Base-by-base conservation (phyloP, 2,888 invertebrate genomes). In the Selenia dentaria region DNA sequence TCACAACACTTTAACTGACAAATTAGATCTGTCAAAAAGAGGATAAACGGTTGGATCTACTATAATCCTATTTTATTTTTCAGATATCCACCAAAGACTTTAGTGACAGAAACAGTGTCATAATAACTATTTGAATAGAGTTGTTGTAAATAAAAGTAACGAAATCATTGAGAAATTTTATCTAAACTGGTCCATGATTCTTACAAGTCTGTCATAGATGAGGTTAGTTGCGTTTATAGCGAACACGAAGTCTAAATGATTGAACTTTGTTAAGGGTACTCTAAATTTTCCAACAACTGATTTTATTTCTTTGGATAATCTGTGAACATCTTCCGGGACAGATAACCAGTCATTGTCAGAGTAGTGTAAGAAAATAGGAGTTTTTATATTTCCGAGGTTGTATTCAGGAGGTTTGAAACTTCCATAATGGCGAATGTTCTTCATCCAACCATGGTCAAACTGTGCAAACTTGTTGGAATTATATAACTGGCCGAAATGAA, bases 181-280 rank as follows among this genome's bases (percentile, higher is more conserved):
- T 49, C 70, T 67, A 55, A 85, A 91, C 39, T 71, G 72, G 6
- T 59, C 58, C 85, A 92, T 87, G 31, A 92, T 84, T 25, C 82
- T 85, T 3, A 92, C 33, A 60, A 89, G 57, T 52, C 91, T 71
- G 58, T 92, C 65, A 61, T 95, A 94, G 0, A 95, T 77, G 26
- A 94, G 74, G 33, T 76, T 83, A 12, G 92, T 90, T 0, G 92
- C 93, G 62, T 93, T 86, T 34, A 83, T 92, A 2, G 91, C 92
- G 61, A 92, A 92, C 2, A 93, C 79, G 56, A 93, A 92, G 63
- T 93, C 93, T 31, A 93, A 65, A 62, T 93, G 93, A 57, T 91
- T 92, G 62, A 92, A 92, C 40, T 85, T 75, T 2, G 74, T 56
- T 33, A 89, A 56, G 0, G 87, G 80, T 0, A 92, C 90, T 60